Evolutionary conservation across 2,888 invertebrate species (phyloP), one percentile per base, ranked within the genome.

Genomic region (Drosophila flavopinicola): DNA sequence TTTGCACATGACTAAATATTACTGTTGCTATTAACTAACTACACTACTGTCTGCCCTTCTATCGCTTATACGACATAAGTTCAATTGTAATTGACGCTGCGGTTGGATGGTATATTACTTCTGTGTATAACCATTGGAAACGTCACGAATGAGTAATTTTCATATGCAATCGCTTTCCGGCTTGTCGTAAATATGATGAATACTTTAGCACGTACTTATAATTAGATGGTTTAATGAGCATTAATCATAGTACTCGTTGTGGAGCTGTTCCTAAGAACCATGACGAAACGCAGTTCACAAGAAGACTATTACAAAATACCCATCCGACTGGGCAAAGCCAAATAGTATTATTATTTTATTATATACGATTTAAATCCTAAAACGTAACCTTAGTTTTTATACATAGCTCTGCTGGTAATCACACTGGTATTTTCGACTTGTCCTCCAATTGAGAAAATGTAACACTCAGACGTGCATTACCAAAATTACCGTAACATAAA

Each of bases 191-290:
- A 38, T 52, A 38, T 13, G 41, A 41, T 49, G 30, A 6, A 10
- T 29, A 47, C 35, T 15, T 45, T 25, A 24, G 35, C 48, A 39
- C 29, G 32, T 65, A 57, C 59, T 72, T 61, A 39, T 41, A 75
- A 57, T 66, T 58, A 52, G 35, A 45, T 44, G 17, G 51, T 25
- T 52, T 60, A 56, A 65, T 63, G 32, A 51, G 32, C 54, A 32
- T 20, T 54, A 59, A 59, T 58, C 48, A 44, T 27, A 24, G 29
- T 7, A 39, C 15, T 44, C 5, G 24, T 23, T 20, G 6, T 30
- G 25, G 20, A 59, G 37, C n/a, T 38, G 48, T 66, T 66, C 33
- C 48, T 25, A 29, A 71, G 52, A 66, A 45, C 29, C 68, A 57
- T 56, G 39, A 48, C 45, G 73, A 53, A 35, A 25, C 11, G 3